phyloP scores from a whole-genome alignment of 1,140 invertebrate species.

The Euura lappo region DNA sequence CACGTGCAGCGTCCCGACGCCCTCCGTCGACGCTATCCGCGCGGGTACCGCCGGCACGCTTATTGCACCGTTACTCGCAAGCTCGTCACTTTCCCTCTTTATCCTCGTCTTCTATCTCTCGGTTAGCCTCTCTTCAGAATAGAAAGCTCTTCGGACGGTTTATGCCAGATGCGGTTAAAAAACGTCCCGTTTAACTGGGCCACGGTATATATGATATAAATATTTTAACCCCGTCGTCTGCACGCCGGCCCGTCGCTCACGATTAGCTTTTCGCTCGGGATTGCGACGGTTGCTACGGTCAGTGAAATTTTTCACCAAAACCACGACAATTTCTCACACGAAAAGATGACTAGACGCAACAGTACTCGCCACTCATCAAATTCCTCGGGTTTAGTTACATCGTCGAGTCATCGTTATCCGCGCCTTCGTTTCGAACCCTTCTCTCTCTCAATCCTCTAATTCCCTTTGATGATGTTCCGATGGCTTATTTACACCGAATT shows the following conservation, averaged over 20 bases:
- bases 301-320: no score
- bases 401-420: no score
- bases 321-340: no score
- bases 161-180: conserved; percentile 20
- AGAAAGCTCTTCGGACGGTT: background rate
- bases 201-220: conserved; percentile 11
- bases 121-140: background rate
- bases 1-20: conserved; percentile 33
- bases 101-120: background rate
- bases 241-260: no score
- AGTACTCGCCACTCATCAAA: no score
- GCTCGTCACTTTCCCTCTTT: background rate
- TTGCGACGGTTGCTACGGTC: no score
- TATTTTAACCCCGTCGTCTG: background rate
- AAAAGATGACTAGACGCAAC: no score
- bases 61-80: conserved; percentile 10
- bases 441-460: background rate
- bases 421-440: background rate
- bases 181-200: conserved; percentile 21
- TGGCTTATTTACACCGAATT: conserved; percentile 35
- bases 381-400: no score
- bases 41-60: conserved; percentile 19
- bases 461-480: no score
- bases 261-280: no score
- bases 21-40: conserved; percentile 30